phyloP scores from a whole-genome alignment of 2,888 invertebrate genomes.

The Drosophila nigritarsus region DNA sequence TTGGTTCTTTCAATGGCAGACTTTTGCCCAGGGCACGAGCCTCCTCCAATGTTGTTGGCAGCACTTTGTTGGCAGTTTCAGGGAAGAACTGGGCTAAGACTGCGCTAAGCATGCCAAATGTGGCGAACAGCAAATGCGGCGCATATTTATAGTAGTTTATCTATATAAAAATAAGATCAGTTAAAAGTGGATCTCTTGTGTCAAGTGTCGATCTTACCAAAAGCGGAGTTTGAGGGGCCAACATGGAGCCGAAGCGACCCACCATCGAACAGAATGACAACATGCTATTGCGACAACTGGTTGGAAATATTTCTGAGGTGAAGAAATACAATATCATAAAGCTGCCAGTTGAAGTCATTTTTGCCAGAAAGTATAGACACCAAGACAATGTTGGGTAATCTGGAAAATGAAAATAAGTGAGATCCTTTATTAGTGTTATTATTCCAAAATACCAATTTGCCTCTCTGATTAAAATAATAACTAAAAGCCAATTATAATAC shows the following conservation, averaged over 20 bases:
- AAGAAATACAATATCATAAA: conserved; percentile 89
- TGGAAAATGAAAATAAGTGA: conserved; percentile 1
- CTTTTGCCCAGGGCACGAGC: conserved; percentile 81
- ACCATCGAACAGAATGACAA: conserved; percentile 89
- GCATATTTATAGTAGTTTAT: conserved; percentile 84
- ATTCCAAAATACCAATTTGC: background rate
- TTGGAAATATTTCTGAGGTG: conserved; percentile 90
- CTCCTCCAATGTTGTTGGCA: conserved; percentile 88
- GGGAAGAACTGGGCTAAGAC: conserved; percentile 87
- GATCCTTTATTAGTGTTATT: background rate
- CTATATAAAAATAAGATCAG: conserved; percentile 37
- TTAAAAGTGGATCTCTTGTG: background rate
- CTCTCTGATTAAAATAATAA: background rate
- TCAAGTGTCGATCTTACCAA: conserved; percentile 76
- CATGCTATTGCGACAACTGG: conserved; percentile 88
- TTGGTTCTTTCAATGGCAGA: conserved; percentile 6
- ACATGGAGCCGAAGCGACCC: conserved; percentile 89
- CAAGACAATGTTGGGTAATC: conserved; percentile 85
- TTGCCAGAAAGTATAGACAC: conserved; percentile 87
- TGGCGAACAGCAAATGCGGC: conserved; percentile 87
- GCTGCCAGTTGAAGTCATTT: conserved; percentile 88
- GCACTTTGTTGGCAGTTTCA: conserved; percentile 87
- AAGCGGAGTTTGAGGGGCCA: conserved; percentile 90
- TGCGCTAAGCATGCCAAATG: conserved; percentile 86
- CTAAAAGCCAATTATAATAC: background rate